These are phyloP conservation scores for Urocolius indicus DNA, from an alignment of 2,113 vertebrate species.

Conservation along the genomic window DNA sequence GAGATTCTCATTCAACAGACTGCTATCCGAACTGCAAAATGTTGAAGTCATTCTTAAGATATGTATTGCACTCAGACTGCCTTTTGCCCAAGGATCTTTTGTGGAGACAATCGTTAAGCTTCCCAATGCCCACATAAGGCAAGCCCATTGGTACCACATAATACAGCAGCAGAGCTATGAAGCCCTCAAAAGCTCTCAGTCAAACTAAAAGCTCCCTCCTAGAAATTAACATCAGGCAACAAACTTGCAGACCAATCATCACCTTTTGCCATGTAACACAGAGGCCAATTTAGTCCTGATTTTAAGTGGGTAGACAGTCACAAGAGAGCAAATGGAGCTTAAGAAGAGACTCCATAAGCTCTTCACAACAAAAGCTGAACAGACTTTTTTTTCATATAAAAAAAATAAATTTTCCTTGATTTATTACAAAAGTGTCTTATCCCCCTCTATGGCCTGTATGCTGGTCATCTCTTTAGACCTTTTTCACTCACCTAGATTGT, in stretches of 20 bases:
- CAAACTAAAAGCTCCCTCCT: background rate
- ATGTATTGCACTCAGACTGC: background rate
- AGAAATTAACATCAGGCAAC: background rate
- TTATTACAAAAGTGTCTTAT: background rate
- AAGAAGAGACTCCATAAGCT: background rate
- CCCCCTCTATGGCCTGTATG: background rate
- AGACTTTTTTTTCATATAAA: background rate
- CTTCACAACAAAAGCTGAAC: background rate
- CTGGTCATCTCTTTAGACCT: background rate
- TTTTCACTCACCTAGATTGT: background rate
- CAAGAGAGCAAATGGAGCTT: background rate
- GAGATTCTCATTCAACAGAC: background rate
- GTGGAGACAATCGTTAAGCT: background rate
- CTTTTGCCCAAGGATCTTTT: background rate
- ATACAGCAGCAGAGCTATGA: background rate
- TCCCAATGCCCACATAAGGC: background rate
- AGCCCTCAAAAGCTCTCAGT: background rate
- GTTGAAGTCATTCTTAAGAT: background rate
- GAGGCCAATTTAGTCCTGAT: background rate
- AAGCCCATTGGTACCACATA: background rate
- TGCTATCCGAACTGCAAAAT: background rate
- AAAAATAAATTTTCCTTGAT: background rate
- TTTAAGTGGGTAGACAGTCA: background rate
- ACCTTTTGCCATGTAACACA: background rate
- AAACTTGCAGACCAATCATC: rapidly evolving